Conservation (phyloP, 2,888 invertebrate species). For the Philhelius pedissequus region DNA sequence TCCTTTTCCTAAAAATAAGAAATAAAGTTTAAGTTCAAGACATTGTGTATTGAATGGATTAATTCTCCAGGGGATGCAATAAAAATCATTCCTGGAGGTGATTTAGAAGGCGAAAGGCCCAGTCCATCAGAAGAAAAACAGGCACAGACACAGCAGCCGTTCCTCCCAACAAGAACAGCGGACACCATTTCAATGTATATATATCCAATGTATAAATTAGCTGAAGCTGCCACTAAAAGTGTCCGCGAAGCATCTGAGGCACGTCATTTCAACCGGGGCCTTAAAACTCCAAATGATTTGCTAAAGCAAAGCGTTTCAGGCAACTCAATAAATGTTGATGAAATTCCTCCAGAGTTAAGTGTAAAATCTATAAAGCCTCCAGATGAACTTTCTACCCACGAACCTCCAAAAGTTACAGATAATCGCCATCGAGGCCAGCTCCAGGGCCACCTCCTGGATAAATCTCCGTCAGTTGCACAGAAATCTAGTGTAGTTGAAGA, state of each 20-base stretch:
- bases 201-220: conserved; percentile 87
- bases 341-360: conserved; percentile 89
- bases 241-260: conserved; percentile 87
- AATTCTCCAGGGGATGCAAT: no score
- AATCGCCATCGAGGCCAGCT: conserved; percentile 72
- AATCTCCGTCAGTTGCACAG: conserved; percentile 29
- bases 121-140: conserved; percentile 75
- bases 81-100: conserved; percentile 83
- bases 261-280: conserved; percentile 86
- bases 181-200: conserved; percentile 82
- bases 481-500: conserved; percentile 50
- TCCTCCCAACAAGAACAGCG: conserved; percentile 75
- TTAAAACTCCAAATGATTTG: conserved; percentile 88
- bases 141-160: conserved; percentile 69
- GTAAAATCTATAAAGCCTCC: conserved; percentile 75
- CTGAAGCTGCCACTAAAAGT: conserved; percentile 87
- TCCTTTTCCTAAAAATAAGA: no score
- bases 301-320: conserved; percentile 88
- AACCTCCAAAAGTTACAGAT: conserved; percentile 67
- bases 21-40: no score
- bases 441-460: conserved; percentile 72
- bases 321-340: conserved; percentile 85
- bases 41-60: no score
- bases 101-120: conserved; percentile 69
- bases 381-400: conserved; percentile 57